Base-by-base conservation (phyloP, 2,797 vertebrate species). In the Chaetodon trifasciatus region DNA sequence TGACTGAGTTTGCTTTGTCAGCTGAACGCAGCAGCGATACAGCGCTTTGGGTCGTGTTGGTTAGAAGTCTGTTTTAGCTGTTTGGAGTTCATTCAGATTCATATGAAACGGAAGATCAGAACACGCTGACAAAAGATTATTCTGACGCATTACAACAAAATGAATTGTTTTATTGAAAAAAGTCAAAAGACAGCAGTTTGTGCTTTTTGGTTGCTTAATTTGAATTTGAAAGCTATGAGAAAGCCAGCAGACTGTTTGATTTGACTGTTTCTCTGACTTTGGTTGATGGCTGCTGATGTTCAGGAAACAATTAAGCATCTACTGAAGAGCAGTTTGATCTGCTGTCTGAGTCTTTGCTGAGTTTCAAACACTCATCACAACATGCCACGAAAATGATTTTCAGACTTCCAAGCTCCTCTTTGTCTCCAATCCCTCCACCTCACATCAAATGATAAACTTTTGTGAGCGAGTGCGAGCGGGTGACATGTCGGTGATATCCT, bases 401-500 rank as follows among this genome's bases (percentile, higher is more conserved):
- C 50, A 73, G 44, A 79, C 70, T 58, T 74, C 65, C 62, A 69
- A 70, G 79, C 63, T 72, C 73, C 47, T 63, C 72, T 86, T 82
- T 85, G 78, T 89, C 81, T 86, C 65, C 69, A 84, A 62, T 77
- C 68, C 52, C 61, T 71, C 52, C 44, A 47, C 74, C 47, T 85
- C 70, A 78, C 85, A 82, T 83, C 66, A 82, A 81, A 88, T 90
- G 70, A 90, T 88, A 87, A 72, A 69, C 50, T 68, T 86, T 70
- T 82, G 76, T 64, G 75, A 76, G 68, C 37, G 63, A 55, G 55
- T 11, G 68, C 60, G 80, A 90, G 81, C 42, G 64, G 74, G 81
- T 74, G 81, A 88, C 78, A 85, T 74, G 82, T 86, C 83, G 77
- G 71, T 3, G 3, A 88, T 72, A 74, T 92, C 78, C 80, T 82